Percentiles rank a stretch among this genome's conserved stretches.
phyloP scores from a whole-genome alignment of 2,888 invertebrate genomes.

The Terebella lapidaria region DNA sequence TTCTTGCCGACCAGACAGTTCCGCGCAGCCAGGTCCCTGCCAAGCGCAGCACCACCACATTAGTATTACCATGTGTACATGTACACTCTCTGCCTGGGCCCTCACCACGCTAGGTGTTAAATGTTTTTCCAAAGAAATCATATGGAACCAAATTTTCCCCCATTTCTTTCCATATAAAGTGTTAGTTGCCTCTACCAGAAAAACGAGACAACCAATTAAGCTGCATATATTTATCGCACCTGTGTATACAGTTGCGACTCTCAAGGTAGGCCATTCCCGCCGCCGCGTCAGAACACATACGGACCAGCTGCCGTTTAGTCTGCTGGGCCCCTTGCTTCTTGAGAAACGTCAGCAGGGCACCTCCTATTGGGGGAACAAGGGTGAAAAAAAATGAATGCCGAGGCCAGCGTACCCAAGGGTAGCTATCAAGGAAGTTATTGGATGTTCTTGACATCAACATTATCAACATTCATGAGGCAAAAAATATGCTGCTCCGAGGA shows the following conservation, averaged over 20 bases:
- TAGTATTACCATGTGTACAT: neutral
- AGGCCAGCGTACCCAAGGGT: too few species aligned
- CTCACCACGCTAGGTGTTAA: too few species aligned
- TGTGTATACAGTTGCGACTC: conserved; percentile 91
- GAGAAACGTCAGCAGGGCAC: conserved; percentile 82
- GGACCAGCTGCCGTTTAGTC: conserved; percentile 46
- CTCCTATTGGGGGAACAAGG: conserved; percentile 60
- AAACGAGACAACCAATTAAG: too few species aligned
- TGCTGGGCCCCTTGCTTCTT: conserved; percentile 65
- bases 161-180: too few species aligned
- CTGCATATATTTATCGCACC: too few species aligned
- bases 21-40: conserved; percentile 83
- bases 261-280: conserved; percentile 94
- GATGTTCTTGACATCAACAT: too few species aligned
- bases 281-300: conserved; percentile 90
- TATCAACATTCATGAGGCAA: too few species aligned
- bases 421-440: too few species aligned
- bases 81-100: too few species aligned
- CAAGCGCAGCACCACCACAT: neutral
- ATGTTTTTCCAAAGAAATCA: neutral
- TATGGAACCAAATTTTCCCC: too few species aligned
- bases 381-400: neutral
- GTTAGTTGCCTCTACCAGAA: too few species aligned
- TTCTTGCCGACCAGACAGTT: conserved; percentile 84
- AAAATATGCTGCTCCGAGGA: too few species aligned